These are phyloP conservation scores for Cataglyphis albicans DNA, from an alignment of 2,888 invertebrate species.

Conservation along the genomic window DNA sequence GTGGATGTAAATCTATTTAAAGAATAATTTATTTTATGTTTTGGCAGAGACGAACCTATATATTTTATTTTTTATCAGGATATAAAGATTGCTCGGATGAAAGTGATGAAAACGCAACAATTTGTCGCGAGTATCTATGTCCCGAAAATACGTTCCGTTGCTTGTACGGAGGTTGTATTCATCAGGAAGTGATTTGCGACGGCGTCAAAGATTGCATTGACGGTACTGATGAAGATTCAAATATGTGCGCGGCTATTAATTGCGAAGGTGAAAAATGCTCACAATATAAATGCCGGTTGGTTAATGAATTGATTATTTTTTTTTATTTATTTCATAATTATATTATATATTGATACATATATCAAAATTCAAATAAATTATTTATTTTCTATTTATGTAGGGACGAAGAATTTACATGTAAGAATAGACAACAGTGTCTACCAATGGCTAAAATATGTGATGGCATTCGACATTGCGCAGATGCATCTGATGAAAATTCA, in stretches of 20 bases:
- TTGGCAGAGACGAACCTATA: background rate
- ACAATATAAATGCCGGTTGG: constrained; percentile 72
- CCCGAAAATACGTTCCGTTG: constrained; percentile 75
- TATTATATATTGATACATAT: too few relatives aligned
- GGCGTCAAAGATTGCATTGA: constrained; percentile 78
- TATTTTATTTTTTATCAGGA: constrained; percentile 62
- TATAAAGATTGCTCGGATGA: constrained; percentile 76
- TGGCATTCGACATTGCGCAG: constrained; percentile 76
- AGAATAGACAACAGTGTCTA: constrained; percentile 74
- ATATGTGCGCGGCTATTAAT: constrained; percentile 66
- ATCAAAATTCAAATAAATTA: background rate
- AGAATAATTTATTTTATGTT: background rate
- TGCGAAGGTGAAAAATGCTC: constrained; percentile 71
- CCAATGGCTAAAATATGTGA: constrained; percentile 73
- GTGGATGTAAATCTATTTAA: background rate
- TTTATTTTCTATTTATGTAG: constrained; percentile 43
- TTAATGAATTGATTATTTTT: constrained; percentile 2
- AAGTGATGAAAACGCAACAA: constrained; percentile 74
- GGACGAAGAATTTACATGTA: constrained; percentile 74
- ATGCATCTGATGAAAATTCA: constrained; percentile 76
- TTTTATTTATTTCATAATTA: background rate
- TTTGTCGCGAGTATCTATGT: constrained; percentile 76
- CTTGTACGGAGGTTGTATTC: constrained; percentile 77
- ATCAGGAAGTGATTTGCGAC: constrained; percentile 78
- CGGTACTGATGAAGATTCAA: constrained; percentile 74